Conservation (phyloP, 1,140 invertebrate species). For the Drosophila pruinosa region DNA sequence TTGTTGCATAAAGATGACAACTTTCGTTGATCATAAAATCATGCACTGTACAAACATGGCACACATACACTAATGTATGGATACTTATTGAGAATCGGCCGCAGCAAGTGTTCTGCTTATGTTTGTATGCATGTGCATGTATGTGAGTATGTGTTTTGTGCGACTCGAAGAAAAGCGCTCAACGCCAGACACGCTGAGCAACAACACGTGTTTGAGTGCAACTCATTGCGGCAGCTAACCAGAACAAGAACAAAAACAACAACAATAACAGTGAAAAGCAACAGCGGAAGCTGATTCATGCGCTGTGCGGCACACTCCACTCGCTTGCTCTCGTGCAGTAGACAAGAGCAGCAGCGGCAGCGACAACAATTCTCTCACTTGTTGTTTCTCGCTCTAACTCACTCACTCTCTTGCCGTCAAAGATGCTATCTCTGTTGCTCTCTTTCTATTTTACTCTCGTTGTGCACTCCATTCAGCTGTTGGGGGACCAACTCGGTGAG, state of each 20-base stretch:
- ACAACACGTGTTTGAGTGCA: slow-evolving; percentile 50
- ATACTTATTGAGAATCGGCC: not conserved
- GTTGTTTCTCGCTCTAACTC: slow-evolving; percentile 28
- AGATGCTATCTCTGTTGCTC: not conserved
- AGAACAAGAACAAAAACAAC: slow-evolving; percentile 27
- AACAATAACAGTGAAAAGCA: slow-evolving; percentile 37
- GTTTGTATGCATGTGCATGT: not conserved
- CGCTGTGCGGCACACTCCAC: slow-evolving; percentile 41
- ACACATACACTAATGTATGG: slow-evolving; percentile 4
- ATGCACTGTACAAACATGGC: slow-evolving; percentile 1
- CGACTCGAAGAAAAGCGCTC: slow-evolving; percentile 30
- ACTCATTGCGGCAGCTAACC: slow-evolving; percentile 31
- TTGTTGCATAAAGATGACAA: not conserved
- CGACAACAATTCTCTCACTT: not conserved
- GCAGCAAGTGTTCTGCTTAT: slow-evolving; percentile 21
- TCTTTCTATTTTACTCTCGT: slow-evolving; percentile 7
- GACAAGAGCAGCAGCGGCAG: not conserved
- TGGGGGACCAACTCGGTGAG: slow-evolving; percentile 43
- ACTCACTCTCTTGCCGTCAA: not conserved
- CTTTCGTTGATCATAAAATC: not conserved
- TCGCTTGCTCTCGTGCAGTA: slow-evolving; percentile 23
- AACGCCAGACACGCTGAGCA: slow-evolving; percentile 20
- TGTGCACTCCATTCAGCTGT: slow-evolving; percentile 32
- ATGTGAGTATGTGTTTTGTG: too few relatives aligned
- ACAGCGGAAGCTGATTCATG: slow-evolving; percentile 72